These are phyloP conservation scores for Proales similis DNA, from an alignment of 1,140 invertebrate species.

Conservation along the genomic window DNA sequence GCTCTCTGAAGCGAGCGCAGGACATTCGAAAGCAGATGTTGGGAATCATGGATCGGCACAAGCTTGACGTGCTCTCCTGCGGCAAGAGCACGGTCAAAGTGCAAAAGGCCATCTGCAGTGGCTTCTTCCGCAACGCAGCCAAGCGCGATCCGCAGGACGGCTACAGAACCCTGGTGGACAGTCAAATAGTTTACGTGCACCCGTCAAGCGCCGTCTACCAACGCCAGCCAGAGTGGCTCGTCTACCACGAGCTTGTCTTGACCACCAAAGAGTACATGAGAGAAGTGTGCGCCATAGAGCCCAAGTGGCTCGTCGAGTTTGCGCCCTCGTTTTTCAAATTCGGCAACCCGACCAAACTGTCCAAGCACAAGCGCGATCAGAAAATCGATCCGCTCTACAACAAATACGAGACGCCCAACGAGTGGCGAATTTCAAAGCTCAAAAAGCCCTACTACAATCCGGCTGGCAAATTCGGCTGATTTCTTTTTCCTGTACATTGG, in stretches of 20 bases:
- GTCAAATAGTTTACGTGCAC: slow-evolving; percentile 97
- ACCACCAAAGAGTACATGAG: slow-evolving; percentile 99
- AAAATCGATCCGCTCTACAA: slow-evolving; percentile 93
- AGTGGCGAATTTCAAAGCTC: slow-evolving; percentile 94
- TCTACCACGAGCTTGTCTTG: slow-evolving; percentile 92
- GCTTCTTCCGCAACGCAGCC: slow-evolving; percentile 96
- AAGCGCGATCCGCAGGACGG: slow-evolving; percentile 99
- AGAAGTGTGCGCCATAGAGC: slow-evolving; percentile 95
- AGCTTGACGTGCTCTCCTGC: slow-evolving; percentile 90
- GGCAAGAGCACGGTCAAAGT: slow-evolving; percentile 88
- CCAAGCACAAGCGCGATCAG: slow-evolving; percentile 99
- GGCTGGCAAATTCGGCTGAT: slow-evolving; percentile 38
- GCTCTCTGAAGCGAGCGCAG: slow-evolving; percentile 90
- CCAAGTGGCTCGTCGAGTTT: slow-evolving; percentile 98
- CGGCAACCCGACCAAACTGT: slow-evolving; percentile 95
- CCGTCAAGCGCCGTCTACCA: slow-evolving; percentile 95
- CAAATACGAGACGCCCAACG: slow-evolving; percentile 98
- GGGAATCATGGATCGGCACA: slow-evolving; percentile 96
- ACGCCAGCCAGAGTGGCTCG: slow-evolving; percentile 90
- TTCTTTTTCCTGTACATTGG: neutral
- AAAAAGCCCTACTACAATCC: slow-evolving; percentile 57
- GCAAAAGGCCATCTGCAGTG: slow-evolving; percentile 96
- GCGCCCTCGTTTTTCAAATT: slow-evolving; percentile 98
- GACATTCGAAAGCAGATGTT: slow-evolving; percentile 96
- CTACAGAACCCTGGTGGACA: slow-evolving; percentile 91